A percentile compares a stretch with the other conserved stretches of the same genome.
These are phyloP conservation scores for Rhinopomastus cyanomelas DNA, from an alignment of 2,113 vertebrate species.

Conservation along the genomic window DNA sequence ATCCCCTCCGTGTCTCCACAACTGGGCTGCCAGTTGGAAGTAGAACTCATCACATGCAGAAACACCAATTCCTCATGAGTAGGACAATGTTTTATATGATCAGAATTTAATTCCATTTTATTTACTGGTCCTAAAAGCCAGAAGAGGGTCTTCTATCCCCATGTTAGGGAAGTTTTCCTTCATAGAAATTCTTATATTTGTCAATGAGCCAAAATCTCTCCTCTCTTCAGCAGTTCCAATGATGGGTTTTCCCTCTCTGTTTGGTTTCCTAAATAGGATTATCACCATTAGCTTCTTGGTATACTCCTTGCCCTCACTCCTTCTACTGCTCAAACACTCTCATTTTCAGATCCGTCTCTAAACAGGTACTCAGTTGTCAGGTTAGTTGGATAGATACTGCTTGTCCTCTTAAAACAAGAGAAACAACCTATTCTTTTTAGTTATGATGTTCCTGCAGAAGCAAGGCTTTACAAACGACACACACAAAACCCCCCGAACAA, in stretches of 20 bases:
- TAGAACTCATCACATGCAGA: not conserved
- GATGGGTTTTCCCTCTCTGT: not conserved
- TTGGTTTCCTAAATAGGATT: constrained; percentile 38
- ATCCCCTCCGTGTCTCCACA: not conserved
- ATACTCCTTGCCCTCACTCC: not conserved
- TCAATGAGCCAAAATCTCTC: not conserved
- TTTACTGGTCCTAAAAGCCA: not conserved
- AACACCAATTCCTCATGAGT: not conserved
- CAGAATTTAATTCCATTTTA: not conserved
- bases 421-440: not conserved
- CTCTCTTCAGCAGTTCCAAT: not conserved
- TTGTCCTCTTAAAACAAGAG: not conserved
- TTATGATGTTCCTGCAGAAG: not conserved
- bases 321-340: not conserved
- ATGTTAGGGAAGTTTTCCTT: not conserved
- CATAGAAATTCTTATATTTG: not conserved
- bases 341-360: not conserved
- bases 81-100: not conserved
- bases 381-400: not conserved
- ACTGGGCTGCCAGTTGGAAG: not conserved
- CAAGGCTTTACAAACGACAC: not conserved
- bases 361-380: not conserved
- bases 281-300: constrained; percentile 38
- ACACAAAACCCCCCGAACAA: not conserved
- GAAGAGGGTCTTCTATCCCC: not conserved